Conservation (phyloP, 2,797 vertebrate genomes). For the Cheirogaleus major region DNA sequence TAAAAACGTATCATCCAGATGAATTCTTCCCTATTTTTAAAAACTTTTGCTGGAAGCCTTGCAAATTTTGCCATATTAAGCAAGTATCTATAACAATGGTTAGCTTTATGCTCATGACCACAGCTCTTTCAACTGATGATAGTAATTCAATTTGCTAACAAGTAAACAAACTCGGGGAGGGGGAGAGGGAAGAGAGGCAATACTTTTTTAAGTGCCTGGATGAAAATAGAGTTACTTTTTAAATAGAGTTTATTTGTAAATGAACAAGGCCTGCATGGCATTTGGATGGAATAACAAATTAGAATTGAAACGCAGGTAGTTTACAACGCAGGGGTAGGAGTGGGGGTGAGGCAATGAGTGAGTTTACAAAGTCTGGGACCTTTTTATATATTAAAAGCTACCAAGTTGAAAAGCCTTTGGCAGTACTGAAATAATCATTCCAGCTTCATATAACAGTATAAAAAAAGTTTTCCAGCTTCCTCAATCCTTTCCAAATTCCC, state of each 20-base stretch:
- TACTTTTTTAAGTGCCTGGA: constrained; percentile 57
- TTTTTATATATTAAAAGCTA: neutral
- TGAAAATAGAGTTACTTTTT: constrained; percentile 54
- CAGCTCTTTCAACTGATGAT: constrained; percentile 49
- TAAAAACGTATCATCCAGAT: neutral
- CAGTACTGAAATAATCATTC: neutral
- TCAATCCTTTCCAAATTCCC: neutral
- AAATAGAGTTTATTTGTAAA: constrained; percentile 60
- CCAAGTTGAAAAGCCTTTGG: neutral
- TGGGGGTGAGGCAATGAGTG: neutral
- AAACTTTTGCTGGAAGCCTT: constrained; percentile 1
- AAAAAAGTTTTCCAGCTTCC: neutral
- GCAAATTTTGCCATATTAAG: neutral
- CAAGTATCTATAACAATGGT: neutral
- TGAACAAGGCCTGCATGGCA: neutral
- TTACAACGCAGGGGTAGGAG: neutral
- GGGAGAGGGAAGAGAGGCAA: neutral
- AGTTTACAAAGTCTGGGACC: neutral
- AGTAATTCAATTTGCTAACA: constrained; percentile 67
- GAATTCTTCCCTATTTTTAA: neutral
- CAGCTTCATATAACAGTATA: neutral
- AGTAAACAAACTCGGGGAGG: constrained; percentile 40
- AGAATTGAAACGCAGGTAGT: constrained; percentile 13
- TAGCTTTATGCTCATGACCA: neutral
- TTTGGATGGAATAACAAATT: constrained; percentile 27